Conservation (phyloP, 2,888 invertebrate species). For the Aphidius colemani region DNA sequence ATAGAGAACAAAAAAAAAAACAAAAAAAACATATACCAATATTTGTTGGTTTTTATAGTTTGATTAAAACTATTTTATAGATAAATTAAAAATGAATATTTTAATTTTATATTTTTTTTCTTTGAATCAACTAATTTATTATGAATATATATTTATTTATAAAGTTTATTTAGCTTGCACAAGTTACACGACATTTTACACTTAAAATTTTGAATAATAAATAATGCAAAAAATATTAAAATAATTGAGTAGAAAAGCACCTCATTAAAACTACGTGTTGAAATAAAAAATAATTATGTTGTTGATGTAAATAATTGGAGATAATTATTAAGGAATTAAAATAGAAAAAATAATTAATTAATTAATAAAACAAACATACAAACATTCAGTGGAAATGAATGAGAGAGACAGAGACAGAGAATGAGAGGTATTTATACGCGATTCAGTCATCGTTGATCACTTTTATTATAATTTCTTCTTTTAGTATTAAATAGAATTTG, state of each 20-base stretch:
- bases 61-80: not conserved
- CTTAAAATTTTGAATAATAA: slow-evolving; percentile 15
- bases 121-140: not conserved
- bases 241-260: slow-evolving; percentile 14
- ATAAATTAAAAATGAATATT: not conserved
- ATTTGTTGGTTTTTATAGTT: not conserved
- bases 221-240: slow-evolving; percentile 9
- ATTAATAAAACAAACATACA: slow-evolving; percentile 29
- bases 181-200: no score
- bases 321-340: slow-evolving; percentile 1
- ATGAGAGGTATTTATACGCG: slow-evolving; percentile 32
- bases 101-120: not conserved
- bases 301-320: not conserved
- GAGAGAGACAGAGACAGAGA: slow-evolving; percentile 35
- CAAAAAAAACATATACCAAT: not conserved
- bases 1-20: no score
- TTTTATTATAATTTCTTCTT: slow-evolving; percentile 5
- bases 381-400: slow-evolving; percentile 30
- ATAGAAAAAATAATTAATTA: slow-evolving; percentile 17
- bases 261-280: slow-evolving; percentile 2
- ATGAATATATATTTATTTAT: no score
- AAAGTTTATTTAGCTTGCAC: no score
- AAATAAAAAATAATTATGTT: slow-evolving; percentile 23
- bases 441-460: slow-evolving; percentile 23
- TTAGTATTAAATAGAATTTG: not conserved